phyloP scores from a whole-genome alignment of 2,113 vertebrate species.

The Hyla sarda region DNA sequence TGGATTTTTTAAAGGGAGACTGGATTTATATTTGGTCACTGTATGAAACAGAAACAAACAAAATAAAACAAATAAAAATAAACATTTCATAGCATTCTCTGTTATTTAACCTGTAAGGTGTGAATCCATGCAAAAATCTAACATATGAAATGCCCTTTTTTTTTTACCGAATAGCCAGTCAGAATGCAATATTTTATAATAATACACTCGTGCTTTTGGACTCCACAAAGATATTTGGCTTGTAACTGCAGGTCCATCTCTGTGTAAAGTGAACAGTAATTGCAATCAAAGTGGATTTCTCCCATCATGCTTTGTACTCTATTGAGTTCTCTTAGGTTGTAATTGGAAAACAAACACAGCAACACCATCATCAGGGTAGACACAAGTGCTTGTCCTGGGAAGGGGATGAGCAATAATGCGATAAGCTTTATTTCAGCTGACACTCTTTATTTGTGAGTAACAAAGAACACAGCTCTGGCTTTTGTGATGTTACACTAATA shows the following conservation, averaged over 20 bases:
- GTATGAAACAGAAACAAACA: too few species aligned
- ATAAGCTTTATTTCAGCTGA: conserved; percentile 69
- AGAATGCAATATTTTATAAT: conserved; percentile 32
- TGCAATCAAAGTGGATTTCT: conserved; percentile 68
- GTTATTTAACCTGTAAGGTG: too few species aligned
- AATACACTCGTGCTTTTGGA: not conserved
- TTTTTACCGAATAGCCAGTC: not conserved
- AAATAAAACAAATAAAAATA: too few species aligned
- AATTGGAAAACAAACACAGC: conserved; percentile 74
- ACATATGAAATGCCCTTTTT: too few species aligned
- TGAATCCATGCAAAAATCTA: not conserved
- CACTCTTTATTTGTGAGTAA: conserved; percentile 69
- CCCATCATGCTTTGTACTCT: conserved; percentile 66
- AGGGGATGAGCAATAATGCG: conserved; percentile 65
- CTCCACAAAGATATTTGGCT: conserved; percentile 34
- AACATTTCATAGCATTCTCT: too few species aligned
- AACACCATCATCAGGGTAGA: conserved; percentile 69
- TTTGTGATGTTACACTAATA: conserved; percentile 61
- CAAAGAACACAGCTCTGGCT: conserved; percentile 50
- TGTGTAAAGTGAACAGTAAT: conserved; percentile 64
- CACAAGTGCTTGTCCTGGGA: conserved; percentile 66
- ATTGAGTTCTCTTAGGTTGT: conserved; percentile 71
- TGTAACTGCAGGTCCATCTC: conserved; percentile 61
- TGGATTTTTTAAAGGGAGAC: not conserved
- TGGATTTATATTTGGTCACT: too few species aligned